phyloP scores from a whole-genome alignment of 2,113 vertebrate genomes.

The Nothocercus julius region DNA sequence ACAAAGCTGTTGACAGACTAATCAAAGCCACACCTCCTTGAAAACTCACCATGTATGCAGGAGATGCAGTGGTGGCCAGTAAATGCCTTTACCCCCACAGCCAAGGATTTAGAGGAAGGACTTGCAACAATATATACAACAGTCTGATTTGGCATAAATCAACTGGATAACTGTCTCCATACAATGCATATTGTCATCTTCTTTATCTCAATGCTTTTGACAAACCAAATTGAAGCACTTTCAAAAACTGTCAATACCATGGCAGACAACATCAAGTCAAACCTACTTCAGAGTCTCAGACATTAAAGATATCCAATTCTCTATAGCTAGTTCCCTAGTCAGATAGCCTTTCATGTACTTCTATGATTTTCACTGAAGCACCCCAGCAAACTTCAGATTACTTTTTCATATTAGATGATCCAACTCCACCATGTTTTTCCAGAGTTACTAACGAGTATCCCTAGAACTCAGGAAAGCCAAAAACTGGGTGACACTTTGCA shows the following conservation, averaged over 20 bases:
- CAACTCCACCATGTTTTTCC: neutral
- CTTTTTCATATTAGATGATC: neutral
- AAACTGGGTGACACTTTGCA: neutral
- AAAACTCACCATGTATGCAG: neutral
- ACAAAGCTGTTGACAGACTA: neutral
- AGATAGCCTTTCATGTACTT: neutral
- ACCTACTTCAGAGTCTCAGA: neutral
- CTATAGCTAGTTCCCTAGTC: neutral
- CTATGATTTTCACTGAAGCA: neutral
- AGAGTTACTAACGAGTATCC: neutral
- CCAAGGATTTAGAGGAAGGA: neutral
- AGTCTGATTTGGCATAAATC: neutral
- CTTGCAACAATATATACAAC: neutral
- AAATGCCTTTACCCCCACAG: neutral
- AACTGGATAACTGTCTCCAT: neutral
- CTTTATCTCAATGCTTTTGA: neutral
- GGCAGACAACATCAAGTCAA: neutral
- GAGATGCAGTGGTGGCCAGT: neutral
- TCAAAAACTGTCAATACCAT: neutral
- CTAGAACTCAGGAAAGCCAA: neutral
- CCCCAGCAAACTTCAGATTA: neutral
- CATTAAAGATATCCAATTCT: neutral
- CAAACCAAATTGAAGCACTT: neutral
- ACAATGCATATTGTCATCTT: neutral
- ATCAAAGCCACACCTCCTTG: neutral